Base-by-base conservation (phyloP, 2,113 vertebrate species). In the Ciconia boyciana region DNA sequence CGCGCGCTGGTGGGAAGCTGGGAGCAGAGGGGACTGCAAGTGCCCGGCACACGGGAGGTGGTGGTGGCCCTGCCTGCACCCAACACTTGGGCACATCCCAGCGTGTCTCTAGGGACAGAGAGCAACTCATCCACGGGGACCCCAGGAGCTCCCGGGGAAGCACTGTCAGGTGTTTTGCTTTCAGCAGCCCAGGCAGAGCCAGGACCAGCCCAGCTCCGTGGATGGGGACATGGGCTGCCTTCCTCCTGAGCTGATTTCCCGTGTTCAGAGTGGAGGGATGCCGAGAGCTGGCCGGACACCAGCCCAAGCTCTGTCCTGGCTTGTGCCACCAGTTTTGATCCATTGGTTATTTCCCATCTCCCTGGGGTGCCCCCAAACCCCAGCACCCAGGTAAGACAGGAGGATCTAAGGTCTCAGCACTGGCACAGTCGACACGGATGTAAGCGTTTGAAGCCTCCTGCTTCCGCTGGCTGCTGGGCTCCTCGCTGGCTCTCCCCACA, bases 21-120 rank as follows among this genome's bases (percentile, higher is more conserved):
- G 39, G 34, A 65, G 89, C 43, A 13, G 44, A 87, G 70, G 68
- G 72, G 54, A 61, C 3, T 39, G 2, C 0, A 1, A 92, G 52
- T 36, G 72, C 29, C 43, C 2, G 1, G 62, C 16, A 24, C 54
- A 5, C 0, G 5, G 26, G 48, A 36, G 18, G 46, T 13, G 43
- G 26, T 7, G 43, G 55, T 9, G 82, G 52, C 36, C 24, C 69
- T 57, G 83, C 22, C 22, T 29, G 44, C 11, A 74, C 28, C 55
- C 49, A 15, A 0, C 19, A 8, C 44, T 20, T 6, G 34, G 58
- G 41, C 5, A 18, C 1, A 0, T 14, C 34, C 20, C 70, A 39
- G 78, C 4, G 19, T 44, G 14, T 32, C n/a, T 26, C 57, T 60
- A 39, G 49, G 64, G 31, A 34, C 13, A 57, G 10, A 41, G 20